These are phyloP conservation scores for Pararge aegeria DNA, from an alignment of 1,140 invertebrate genomes.

Conservation along the genomic window DNA sequence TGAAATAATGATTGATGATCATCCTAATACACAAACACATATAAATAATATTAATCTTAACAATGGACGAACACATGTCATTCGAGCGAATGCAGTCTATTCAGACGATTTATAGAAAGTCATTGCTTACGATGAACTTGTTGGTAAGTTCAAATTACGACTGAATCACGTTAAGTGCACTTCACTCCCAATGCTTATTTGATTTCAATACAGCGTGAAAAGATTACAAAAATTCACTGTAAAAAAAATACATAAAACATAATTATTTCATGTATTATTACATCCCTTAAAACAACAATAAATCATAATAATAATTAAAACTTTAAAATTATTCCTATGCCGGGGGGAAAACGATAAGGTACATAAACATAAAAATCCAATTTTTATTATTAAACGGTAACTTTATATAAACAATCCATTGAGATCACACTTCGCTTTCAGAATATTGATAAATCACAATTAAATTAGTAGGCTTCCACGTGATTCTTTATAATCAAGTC, in stretches of 20 bases:
- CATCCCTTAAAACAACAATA: neutral
- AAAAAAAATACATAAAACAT: neutral
- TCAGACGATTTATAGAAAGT: conserved; percentile 59
- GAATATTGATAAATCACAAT: conserved; percentile 60
- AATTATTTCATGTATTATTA: too few relatives aligned
- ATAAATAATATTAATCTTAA: conserved; percentile 67
- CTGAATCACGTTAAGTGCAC: conserved; percentile 62
- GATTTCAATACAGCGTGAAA: conserved; percentile 4
- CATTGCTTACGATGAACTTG: conserved; percentile 62
- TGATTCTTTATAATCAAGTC: conserved; percentile 34
- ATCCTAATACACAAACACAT: conserved; percentile 65
- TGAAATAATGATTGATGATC: conserved; percentile 31
- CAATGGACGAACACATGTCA: conserved; percentile 78
- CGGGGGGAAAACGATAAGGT: neutral
- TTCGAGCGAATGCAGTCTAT: conserved; percentile 77
- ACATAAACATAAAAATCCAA: neutral
- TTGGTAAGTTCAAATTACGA: conserved; percentile 52
- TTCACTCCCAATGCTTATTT: conserved; percentile 44
- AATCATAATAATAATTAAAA: neutral
- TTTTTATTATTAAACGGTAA: conserved; percentile 35
- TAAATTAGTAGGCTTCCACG: conserved; percentile 54
- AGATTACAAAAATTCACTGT: conserved; percentile 2
- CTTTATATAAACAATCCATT: conserved; percentile 52
- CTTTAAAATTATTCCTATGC: neutral
- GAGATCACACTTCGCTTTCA: conserved; percentile 61